phyloP scores from a whole-genome alignment of 2,113 vertebrate species.

The Malurus melanocephalus region DNA sequence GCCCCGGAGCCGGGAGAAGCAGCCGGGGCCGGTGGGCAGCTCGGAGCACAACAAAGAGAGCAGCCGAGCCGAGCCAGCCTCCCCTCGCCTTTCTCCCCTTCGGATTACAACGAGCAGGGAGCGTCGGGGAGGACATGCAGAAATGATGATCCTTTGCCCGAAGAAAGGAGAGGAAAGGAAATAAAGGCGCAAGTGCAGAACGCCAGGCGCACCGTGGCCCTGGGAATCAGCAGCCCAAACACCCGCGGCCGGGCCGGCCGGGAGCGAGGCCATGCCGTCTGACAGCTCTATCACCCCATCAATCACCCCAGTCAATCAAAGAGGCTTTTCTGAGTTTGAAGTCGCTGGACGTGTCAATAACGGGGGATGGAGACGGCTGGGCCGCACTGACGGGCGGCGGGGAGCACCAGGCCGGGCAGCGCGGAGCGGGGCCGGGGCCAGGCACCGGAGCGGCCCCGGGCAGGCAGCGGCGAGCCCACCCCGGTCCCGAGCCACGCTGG shows the following conservation, averaged over 20 bases:
- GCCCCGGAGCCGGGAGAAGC: background rate
- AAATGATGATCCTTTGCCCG: background rate
- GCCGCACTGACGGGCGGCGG: slow-evolving; percentile 24
- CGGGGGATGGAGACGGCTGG: slow-evolving; percentile 55
- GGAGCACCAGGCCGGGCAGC: background rate
- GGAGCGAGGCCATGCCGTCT: slow-evolving; percentile 41
- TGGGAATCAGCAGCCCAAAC: slow-evolving; percentile 56
- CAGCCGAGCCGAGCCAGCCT: background rate
- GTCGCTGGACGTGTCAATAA: slow-evolving; percentile 73
- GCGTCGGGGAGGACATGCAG: background rate
- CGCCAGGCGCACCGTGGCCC: background rate
- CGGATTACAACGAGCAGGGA: background rate
- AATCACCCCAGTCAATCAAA: slow-evolving; percentile 81
- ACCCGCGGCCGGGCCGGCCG: slow-evolving; percentile 10
- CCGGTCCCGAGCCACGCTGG: background rate
- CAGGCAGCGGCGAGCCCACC: background rate
- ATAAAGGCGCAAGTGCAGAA: slow-evolving; percentile 6
- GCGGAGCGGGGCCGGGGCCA: background rate
- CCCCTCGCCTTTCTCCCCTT: background rate
- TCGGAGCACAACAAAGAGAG: slow-evolving; percentile 32
- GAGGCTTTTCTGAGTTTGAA: slow-evolving; percentile 78
- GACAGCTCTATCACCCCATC: slow-evolving; percentile 85
- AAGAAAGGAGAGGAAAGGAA: background rate
- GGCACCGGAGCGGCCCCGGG: background rate
- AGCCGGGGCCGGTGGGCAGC: background rate